Conservation (phyloP, 1,140 invertebrate species). For the Drosophila jambulina region DNA sequence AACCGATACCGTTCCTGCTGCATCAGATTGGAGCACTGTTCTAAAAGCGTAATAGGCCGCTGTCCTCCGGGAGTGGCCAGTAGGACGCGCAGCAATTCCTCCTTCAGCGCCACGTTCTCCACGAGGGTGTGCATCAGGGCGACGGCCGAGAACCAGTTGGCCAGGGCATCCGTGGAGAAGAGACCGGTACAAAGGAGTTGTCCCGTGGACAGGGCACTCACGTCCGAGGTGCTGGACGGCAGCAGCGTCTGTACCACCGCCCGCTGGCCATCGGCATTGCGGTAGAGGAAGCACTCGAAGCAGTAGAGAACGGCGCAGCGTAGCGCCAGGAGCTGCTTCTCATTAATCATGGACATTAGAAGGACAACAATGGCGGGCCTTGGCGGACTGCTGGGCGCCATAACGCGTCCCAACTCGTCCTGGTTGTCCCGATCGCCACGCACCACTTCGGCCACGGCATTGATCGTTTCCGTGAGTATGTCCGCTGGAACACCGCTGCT, state of each 20-base stretch:
- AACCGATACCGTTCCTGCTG: constrained; percentile 93
- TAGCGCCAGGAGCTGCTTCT: constrained; percentile 97
- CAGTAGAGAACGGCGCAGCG: constrained; percentile 98
- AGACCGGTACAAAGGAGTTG: constrained; percentile 97
- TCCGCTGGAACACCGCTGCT: constrained; percentile 98
- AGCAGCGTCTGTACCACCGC: constrained; percentile 96
- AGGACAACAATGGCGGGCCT: constrained; percentile 97
- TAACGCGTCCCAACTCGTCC: constrained; percentile 95
- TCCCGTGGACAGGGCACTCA: constrained; percentile 90
- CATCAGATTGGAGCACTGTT: constrained; percentile 93
- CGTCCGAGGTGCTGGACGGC: constrained; percentile 92
- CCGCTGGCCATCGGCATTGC: constrained; percentile 95
- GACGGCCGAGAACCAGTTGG: constrained; percentile 98
- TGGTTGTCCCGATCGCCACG: constrained; percentile 96
- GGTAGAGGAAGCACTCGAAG: constrained; percentile 98
- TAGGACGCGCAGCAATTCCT: constrained; percentile 96
- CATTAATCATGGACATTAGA: constrained; percentile 99
- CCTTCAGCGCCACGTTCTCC: constrained; percentile 95
- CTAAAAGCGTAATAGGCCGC: constrained; percentile 94
- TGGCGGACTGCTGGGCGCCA: constrained; percentile 96
- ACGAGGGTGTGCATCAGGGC: constrained; percentile 96
- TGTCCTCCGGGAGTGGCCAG: constrained; percentile 94
- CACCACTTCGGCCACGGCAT: constrained; percentile 97
- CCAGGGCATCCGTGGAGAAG: constrained; percentile 95
- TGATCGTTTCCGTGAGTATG: constrained; percentile 98